These are phyloP conservation scores for Lepas anatifera DNA, from an alignment of 2,888 invertebrate species.

Conservation along the genomic window DNA sequence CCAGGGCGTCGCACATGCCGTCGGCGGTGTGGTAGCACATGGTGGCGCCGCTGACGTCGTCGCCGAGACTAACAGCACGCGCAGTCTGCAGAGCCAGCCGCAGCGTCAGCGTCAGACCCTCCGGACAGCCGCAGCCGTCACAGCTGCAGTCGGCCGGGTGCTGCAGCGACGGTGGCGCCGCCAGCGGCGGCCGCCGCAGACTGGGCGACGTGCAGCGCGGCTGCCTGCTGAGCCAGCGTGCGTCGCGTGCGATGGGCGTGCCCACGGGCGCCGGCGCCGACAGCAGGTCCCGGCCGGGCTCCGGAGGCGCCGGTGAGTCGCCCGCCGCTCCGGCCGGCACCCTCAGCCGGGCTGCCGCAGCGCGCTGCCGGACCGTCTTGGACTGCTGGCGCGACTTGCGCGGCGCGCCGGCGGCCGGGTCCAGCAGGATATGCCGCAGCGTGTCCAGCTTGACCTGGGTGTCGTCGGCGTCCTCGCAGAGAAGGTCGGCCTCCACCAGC, in stretches of 20 bases:
- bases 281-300: neutral
- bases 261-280: neutral
- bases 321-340: neutral
- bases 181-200: neutral
- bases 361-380: neutral
- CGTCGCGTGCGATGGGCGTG: neutral
- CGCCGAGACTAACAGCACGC: neutral
- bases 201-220: slow-evolving; percentile 3
- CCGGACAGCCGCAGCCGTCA: neutral
- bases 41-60: neutral
- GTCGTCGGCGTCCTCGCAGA: slow-evolving; percentile 2
- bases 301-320: neutral
- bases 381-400: no score
- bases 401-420: no score
- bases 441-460: slow-evolving; percentile 2
- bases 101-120: neutral
- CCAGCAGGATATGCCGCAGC: neutral
- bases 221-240: neutral
- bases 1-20: neutral
- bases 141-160: slow-evolving; percentile 1
- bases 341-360: neutral
- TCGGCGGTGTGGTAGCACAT: neutral
- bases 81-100: neutral
- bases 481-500: slow-evolving; percentile 1
- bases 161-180: neutral